phyloP scores from a whole-genome alignment of 2,888 invertebrate genomes.

The Scaptomyza reducta region DNA sequence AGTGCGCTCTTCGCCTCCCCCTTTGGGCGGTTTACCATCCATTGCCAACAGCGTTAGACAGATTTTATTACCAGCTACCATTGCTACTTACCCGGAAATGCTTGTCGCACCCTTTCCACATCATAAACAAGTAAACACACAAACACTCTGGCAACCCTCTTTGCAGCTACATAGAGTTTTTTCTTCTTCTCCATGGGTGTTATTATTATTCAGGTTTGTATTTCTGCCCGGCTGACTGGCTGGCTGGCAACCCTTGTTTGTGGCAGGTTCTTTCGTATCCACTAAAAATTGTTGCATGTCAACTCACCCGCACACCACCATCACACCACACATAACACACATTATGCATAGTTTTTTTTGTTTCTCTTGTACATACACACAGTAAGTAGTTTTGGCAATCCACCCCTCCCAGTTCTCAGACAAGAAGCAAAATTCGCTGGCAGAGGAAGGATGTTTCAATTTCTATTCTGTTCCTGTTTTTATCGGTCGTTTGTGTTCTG shows the following conservation, averaged over 20 bases:
- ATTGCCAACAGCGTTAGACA: conserved; percentile 55
- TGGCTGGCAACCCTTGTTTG: conserved; percentile 74
- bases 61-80: conserved; percentile 70
- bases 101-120: conserved; percentile 60
- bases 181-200: conserved; percentile 18
- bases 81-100: conserved; percentile 74
- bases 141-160: conserved; percentile 42
- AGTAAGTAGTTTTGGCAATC: conserved; percentile 57
- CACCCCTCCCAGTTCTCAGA: conserved; percentile 20
- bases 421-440: conserved; percentile 25
- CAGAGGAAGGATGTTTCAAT: conserved; percentile 80
- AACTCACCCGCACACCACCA: conserved; percentile 45
- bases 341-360: conserved; percentile 45
- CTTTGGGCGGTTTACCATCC: conserved; percentile 8
- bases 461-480: conserved; percentile 75
- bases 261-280: conserved; percentile 69
- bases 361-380: conserved; percentile 45
- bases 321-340: conserved; percentile 7
- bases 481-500: conserved; percentile 55
- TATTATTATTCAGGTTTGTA: conserved; percentile 54
- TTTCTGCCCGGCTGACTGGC: conserved; percentile 19
- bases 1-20: conserved; percentile 30
- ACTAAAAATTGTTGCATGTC: conserved; percentile 73
- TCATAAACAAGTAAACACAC: conserved; percentile 35
- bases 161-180: conserved; percentile 22